Base-by-base conservation (phyloP, 2,113 vertebrate genomes). In the Oreochromis spilurus region DNA sequence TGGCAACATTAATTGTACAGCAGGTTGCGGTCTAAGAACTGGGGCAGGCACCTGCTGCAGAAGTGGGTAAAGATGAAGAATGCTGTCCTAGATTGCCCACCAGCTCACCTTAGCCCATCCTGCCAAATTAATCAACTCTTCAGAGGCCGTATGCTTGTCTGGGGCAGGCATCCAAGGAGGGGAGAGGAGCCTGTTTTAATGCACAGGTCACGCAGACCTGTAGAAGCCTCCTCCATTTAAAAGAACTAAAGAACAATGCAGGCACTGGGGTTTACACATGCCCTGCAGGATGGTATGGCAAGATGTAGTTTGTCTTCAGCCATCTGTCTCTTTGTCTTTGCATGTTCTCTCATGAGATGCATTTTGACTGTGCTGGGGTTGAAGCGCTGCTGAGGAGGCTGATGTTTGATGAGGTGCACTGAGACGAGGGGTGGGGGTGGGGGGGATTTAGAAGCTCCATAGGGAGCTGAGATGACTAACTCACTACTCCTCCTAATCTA, bases 51-150 rank as follows among this genome's bases (percentile, higher is more conserved):
- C 94, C 96, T 96, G 96, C 96, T 95, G 95, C 94, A 94, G 94
- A 96, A 96, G 88, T 94, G 93, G 95, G 95, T 95, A 94, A 95
- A 92, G 93, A 97, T 96, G 96, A 97, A 94, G 94, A 95, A 96
- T 96, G 95, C 85, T 90, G 96, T 95, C 95, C 96, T 96, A 96
- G 89, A 95, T 96, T 93, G 92, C 87, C 94, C 94, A 95, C 90
- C 87, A 84, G 89, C 86, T 95, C 94, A 96, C 94, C 95, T 95
- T 92, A 94, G 90, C 92, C 89, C 86, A 91, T 88, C 86, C 83
- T 80, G 31, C 86, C 85, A 93, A 93, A 95, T 95, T 92, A 93
- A 95, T 95, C 95, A 95, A 93, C 87, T 89, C 90, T 92, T 93
- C 95, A 88, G 91, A 94, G 95, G 93, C 87, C 92, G 79, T 54